Evolutionary conservation across 2,888 invertebrate genomes (phyloP).

Genomic region (Eudemis profundana): DNA sequence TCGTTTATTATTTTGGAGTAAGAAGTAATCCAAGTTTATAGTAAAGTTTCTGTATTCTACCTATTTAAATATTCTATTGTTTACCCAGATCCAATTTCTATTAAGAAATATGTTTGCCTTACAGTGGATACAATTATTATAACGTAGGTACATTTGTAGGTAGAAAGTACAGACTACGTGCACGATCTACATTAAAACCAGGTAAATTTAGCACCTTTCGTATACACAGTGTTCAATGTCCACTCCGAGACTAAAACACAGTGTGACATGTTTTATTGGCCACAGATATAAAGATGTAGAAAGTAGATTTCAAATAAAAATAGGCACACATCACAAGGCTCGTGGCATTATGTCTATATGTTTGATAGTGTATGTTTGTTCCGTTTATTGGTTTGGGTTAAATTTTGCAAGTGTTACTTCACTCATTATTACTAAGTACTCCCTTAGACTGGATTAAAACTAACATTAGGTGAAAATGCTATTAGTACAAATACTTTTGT

Average conservation of each 20-base stretch:
- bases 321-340: no score
- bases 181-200: not conserved
- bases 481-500: no score
- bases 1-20: constrained; percentile 16
- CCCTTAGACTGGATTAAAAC: no score
- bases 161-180: not conserved
- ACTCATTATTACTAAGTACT: no score
- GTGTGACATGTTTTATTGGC: constrained; percentile 31
- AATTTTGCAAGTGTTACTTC: no score
- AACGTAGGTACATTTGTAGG: not conserved
- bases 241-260: constrained; percentile 34
- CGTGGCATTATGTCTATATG: no score
- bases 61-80: not conserved
- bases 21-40: not conserved
- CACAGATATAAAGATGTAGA: constrained; percentile 30
- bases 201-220: constrained; percentile 12
- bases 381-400: no score
- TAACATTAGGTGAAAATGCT: no score
- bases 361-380: no score
- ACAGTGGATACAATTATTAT: no score
- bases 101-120: not conserved
- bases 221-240: constrained; percentile 19
- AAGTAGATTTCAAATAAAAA: not conserved
- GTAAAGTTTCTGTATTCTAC: not conserved
- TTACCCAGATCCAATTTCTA: not conserved